Evolutionary conservation across 35 echinoderm and acorn worm species (phyloP).

Genomic region (Hemicentrotus pulcherrimus): DNA sequence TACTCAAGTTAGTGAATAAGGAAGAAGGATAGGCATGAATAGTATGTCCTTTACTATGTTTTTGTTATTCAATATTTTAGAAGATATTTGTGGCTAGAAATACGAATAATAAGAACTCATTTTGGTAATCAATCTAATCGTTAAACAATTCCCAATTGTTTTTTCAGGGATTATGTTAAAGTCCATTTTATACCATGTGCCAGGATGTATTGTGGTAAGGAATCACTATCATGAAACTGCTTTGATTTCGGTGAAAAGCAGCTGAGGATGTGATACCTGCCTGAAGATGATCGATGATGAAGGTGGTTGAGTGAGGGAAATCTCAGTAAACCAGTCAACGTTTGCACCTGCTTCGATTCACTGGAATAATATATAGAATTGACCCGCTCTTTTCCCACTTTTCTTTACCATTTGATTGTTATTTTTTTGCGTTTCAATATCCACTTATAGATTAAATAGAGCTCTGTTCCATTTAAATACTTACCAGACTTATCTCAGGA

Average conservation of each 20-base stretch:
- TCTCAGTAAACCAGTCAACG: neutral
- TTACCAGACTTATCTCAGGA: neutral
- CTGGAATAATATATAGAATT: neutral
- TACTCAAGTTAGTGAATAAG: neutral
- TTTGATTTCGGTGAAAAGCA: neutral
- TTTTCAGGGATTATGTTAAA: neutral
- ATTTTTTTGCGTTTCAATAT: neutral
- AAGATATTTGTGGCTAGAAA: neutral
- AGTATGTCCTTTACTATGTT: neutral
- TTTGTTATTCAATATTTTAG: neutral
- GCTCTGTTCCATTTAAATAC: neutral
- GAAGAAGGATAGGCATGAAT: neutral
- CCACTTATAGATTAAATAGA: neutral
- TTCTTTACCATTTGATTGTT: neutral
- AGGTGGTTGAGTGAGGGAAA: neutral
- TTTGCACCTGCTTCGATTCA: neutral
- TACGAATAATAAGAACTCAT: neutral
- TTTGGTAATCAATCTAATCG: neutral
- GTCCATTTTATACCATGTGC: neutral
- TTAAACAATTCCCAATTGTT: neutral
- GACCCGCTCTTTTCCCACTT: neutral
- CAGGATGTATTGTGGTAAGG: neutral
- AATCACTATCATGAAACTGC: neutral
- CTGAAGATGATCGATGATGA: neutral
- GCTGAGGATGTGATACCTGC: neutral